Percentiles rank a stretch among this genome's conserved stretches.
These are phyloP conservation scores for Styela clava DNA, from an alignment of 23 tunicate species.

Conservation along the genomic window DNA sequence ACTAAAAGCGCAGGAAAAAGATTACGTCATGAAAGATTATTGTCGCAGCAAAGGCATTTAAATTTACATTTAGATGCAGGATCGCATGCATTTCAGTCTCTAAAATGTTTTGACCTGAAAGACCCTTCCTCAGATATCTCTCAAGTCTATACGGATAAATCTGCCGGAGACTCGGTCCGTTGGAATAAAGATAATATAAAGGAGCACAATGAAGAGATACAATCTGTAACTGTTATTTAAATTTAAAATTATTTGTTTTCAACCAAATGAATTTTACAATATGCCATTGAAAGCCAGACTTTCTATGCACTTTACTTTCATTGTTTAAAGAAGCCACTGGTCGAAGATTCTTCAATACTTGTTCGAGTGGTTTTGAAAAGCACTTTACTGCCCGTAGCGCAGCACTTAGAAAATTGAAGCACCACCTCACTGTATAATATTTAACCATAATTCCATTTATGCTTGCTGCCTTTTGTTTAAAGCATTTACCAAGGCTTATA, in stretches of 20 bases:
- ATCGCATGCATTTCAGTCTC: slow-evolving; percentile 77
- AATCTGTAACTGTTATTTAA: not conserved
- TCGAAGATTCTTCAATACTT: too few relatives aligned
- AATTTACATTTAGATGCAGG: slow-evolving; percentile 54
- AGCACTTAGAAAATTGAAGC: not conserved
- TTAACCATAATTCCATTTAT: too few relatives aligned
- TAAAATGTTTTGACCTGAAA: slow-evolving; percentile 57
- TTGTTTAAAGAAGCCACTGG: not conserved
- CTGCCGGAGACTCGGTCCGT: not conserved
- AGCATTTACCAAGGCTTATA: too few relatives aligned
- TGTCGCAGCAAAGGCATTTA: slow-evolving; percentile 58
- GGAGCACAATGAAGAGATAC: not conserved
- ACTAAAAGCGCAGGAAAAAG: slow-evolving; percentile 76
- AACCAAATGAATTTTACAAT: too few relatives aligned
- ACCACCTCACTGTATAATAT: too few relatives aligned
- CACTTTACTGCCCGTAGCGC: not conserved
- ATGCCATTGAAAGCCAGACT: not conserved
- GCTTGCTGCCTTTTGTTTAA: too few relatives aligned
- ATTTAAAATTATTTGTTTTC: not conserved
- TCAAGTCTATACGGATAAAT: not conserved
- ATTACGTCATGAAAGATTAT: slow-evolving; percentile 76
- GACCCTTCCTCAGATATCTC: slow-evolving; percentile 31
- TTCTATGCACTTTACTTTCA: too few relatives aligned
- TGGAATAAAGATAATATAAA: not conserved
- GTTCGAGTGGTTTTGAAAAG: not conserved